Base-by-base conservation (phyloP, 92 coral and sea anemone species). In the Zoanthus solanderi region DNA sequence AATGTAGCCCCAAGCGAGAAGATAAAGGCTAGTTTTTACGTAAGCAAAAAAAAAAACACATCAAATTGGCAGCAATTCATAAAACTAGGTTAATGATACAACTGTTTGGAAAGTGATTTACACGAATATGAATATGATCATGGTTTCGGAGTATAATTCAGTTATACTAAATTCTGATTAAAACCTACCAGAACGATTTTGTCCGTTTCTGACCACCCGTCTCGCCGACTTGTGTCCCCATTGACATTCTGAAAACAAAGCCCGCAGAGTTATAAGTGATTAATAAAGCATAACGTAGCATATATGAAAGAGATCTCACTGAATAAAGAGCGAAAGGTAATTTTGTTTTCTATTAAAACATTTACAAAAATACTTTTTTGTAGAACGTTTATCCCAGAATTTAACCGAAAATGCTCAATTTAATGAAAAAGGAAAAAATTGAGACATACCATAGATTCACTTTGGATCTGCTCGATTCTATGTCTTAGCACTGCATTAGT, bases 401-500 rank as follows among this genome's bases (percentile, higher is more conserved):
- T 16, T 7, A 18, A 14, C 4, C 65, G 6, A 6, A 16, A 18
- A 58, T 2, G 6, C n/a, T 58, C 4, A 13, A 58, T 14, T 15
- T 58, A 14, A 14, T 9, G 8, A 23, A 1, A 63, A 63, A 63
- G 17, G n/a, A 17, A 0, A 63, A 6, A 63, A 60, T 13, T 11
- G 6, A 63, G n/a, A 63, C 85, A n/a, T 81, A 81, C 85, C 85
- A 44, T 81, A 15, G 57, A 11, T 67, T 67, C 85, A 65, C 28
- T 45, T 75, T 94, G 92, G 37, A 92, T 65, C 58, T 92, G 58
- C 77, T 90, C 93, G 78, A 94, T 88, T 83, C 88, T 88, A 68
- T 92, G 94, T 42, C 71, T 90, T 66, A 94, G 90, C 31, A 94
- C 92, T 53, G 85, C 30, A 83, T 94, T 94, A 13, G 93, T 84